Evolutionary conservation across 2,113 vertebrate genomes (phyloP).

Genomic region (Brachyhypopomus occidentalis): DNA sequence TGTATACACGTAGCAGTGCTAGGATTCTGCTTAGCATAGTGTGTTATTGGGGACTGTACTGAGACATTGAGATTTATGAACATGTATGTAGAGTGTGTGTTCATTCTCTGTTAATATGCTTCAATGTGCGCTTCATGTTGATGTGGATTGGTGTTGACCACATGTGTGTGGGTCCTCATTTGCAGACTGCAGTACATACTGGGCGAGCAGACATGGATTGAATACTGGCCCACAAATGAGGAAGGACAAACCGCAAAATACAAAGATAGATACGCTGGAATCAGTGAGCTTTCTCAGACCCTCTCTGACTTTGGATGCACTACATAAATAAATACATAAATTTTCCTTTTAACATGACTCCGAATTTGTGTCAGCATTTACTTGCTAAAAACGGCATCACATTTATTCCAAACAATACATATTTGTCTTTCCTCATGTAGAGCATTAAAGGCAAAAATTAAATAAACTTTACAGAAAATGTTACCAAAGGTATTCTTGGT

Average conservation of each 20-base stretch:
- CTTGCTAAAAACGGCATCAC: too few relatives aligned
- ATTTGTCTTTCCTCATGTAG: too few relatives aligned
- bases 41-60: too few relatives aligned
- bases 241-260: slow-evolving; percentile 52
- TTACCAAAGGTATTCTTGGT: too few relatives aligned
- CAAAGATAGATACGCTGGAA: background rate
- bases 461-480: background rate
- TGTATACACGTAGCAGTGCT: too few relatives aligned
- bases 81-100: background rate
- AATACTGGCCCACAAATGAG: slow-evolving; percentile 69
- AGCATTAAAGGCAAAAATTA: too few relatives aligned
- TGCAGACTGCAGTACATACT: slow-evolving; percentile 67
- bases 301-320: slow-evolving; percentile 32
- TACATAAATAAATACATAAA: slow-evolving; percentile 38
- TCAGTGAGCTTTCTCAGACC: background rate
- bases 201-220: slow-evolving; percentile 70
- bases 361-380: too few relatives aligned
- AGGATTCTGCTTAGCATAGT: too few relatives aligned
- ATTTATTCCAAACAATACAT: background rate
- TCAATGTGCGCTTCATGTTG: background rate
- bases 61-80: too few relatives aligned
- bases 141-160: background rate
- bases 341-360: background rate
- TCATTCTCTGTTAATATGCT: background rate
- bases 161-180: background rate